These are phyloP conservation scores for Carcina quercana DNA, from an alignment of 2,888 invertebrate species.

Conservation along the genomic window DNA sequence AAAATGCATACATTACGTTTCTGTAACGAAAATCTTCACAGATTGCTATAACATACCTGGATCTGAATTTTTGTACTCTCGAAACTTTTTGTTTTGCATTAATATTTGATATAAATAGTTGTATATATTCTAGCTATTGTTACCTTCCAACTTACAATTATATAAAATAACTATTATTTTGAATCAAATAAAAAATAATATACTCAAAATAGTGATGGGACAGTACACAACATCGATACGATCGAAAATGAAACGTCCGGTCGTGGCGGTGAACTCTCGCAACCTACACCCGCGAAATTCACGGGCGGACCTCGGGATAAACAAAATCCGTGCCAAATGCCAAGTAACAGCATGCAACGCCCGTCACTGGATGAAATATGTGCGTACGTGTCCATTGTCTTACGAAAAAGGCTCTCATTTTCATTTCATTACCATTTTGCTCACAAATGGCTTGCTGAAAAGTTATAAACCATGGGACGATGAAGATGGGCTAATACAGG, in stretches of 20 bases:
- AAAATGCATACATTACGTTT: too few relatives aligned
- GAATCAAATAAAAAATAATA: background rate
- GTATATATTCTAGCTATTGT: too few relatives aligned
- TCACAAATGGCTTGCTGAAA: too few relatives aligned
- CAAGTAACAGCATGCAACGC: conserved; percentile 35
- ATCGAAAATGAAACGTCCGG: conserved; percentile 2
- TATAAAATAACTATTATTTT: too few relatives aligned
- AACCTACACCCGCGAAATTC: conserved; percentile 31
- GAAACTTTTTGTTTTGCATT: too few relatives aligned
- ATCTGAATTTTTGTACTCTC: too few relatives aligned
- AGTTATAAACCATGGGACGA: too few relatives aligned
- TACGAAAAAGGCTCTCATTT: background rate
- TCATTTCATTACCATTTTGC: background rate
- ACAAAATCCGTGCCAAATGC: conserved; percentile 42
- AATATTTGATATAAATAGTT: too few relatives aligned
- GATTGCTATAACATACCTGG: too few relatives aligned
- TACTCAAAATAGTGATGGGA: background rate
- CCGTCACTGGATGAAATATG: conserved; percentile 31
- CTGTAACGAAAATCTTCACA: too few relatives aligned
- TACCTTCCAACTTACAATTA: too few relatives aligned
- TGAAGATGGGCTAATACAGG: too few relatives aligned
- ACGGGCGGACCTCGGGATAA: conserved; percentile 46
- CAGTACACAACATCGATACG: background rate
- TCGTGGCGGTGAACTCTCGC: conserved; percentile 47
- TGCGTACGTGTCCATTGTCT: conserved; percentile 18